These are phyloP conservation scores for Phortica okadai DNA, from an alignment of 2,888 invertebrate species.

Conservation along the genomic window DNA sequence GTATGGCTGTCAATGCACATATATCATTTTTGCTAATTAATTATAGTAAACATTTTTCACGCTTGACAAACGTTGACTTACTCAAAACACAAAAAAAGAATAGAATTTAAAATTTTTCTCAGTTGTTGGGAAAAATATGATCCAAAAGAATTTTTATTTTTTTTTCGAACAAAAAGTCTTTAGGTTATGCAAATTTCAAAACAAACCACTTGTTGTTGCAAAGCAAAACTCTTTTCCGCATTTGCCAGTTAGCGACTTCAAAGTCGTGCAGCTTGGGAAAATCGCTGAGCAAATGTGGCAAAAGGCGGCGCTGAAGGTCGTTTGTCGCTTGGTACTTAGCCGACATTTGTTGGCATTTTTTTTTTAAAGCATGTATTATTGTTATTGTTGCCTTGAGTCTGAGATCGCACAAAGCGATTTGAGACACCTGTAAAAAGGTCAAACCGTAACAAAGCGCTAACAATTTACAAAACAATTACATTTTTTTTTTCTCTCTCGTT, in stretches of 20 bases:
- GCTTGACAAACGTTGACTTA: not conserved
- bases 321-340: constrained; percentile 26
- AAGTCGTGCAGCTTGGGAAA: constrained; percentile 60
- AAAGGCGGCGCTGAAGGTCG: constrained; percentile 60
- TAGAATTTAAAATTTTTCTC: too few species aligned
- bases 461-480: constrained; percentile 21
- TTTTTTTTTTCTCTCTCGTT: not conserved
- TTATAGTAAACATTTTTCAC: not conserved
- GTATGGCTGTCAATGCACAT: not conserved
- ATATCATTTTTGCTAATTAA: not conserved
- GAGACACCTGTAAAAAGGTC: constrained; percentile 34
- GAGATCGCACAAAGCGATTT: constrained; percentile 35
- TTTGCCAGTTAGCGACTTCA: constrained; percentile 45
- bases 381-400: constrained; percentile 36
- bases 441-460: constrained; percentile 7
- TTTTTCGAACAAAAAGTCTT: constrained; percentile 27
- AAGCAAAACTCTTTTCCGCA: constrained; percentile 63
- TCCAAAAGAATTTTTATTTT: not conserved
- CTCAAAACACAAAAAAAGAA: not conserved
- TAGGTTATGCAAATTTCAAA: constrained; percentile 47
- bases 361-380: constrained; percentile 25
- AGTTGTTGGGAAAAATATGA: not conserved
- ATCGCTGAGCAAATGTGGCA: constrained; percentile 37
- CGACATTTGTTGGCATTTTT: constrained; percentile 37
- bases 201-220: not conserved